A percentile compares a stretch with the other conserved stretches of the same genome.
Conservation (phyloP, 2,888 invertebrate species). For the Conistra vaccinii region DNA sequence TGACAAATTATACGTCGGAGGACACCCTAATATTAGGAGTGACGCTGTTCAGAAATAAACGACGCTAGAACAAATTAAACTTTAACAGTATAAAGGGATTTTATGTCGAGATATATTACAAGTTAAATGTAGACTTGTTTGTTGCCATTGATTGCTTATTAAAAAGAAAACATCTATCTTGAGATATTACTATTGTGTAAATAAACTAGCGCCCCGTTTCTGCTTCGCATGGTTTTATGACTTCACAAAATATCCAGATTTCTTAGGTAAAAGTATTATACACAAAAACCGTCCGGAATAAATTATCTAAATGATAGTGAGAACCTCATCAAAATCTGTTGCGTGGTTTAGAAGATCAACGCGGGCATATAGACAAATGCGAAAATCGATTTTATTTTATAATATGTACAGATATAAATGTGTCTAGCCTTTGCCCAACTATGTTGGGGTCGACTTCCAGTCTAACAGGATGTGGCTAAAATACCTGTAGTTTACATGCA, state of each 20-base stretch:
- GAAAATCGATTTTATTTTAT: too few relatives aligned
- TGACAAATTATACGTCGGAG: constrained; percentile 26
- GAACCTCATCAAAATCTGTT: too few relatives aligned
- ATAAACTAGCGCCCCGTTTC: too few relatives aligned
- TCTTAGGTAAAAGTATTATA: too few relatives aligned
- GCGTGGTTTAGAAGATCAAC: too few relatives aligned
- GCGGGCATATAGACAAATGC: too few relatives aligned
- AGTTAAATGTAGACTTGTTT: background rate
- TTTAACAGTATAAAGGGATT: background rate
- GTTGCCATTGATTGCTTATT: background rate
- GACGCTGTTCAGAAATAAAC: constrained; percentile 17
- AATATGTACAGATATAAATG: too few relatives aligned
- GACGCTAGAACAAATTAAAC: background rate
- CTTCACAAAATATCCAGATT: too few relatives aligned
- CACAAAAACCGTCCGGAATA: too few relatives aligned
- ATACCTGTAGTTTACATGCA: background rate
- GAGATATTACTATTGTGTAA: background rate
- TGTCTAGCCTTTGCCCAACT: background rate
- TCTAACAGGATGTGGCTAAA: background rate
- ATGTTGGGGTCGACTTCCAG: background rate
- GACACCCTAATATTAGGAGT: constrained; percentile 24
- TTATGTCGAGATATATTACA: background rate
- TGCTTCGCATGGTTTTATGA: too few relatives aligned
- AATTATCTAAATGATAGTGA: too few relatives aligned
- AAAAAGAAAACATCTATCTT: background rate